Percentiles rank a stretch among this genome's conserved stretches.
These are phyloP conservation scores for Sus scrofa DNA, from an alignment of 2,113 vertebrate species.

Conservation along the genomic window T2T-Sscrofa CM000830.6:17586001-17586500, in stretches of 20 bases:
- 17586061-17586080: not conserved
- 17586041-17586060: not conserved
- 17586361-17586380: not conserved
- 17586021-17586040: not conserved
- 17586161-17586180: not conserved
- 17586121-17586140: not conserved
- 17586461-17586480: slow-evolving; percentile 16
- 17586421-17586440: not conserved
- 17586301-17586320: not conserved
- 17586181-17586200: not conserved
- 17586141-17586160: not conserved
- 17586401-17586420: not conserved
- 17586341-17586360: not conserved
- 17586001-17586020: slow-evolving; percentile 16
- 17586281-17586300: not conserved
- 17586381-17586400: no score
- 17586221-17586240: not conserved
- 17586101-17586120: not conserved
- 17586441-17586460: not conserved
- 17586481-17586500: not conserved
- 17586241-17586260: not conserved
- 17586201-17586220: not conserved
- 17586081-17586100: not conserved
- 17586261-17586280: not conserved
- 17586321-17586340: not conserved